phyloP scores from a whole-genome alignment of 2,797 vertebrate genomes.

The Odontamblyopus rebecca region DNA sequence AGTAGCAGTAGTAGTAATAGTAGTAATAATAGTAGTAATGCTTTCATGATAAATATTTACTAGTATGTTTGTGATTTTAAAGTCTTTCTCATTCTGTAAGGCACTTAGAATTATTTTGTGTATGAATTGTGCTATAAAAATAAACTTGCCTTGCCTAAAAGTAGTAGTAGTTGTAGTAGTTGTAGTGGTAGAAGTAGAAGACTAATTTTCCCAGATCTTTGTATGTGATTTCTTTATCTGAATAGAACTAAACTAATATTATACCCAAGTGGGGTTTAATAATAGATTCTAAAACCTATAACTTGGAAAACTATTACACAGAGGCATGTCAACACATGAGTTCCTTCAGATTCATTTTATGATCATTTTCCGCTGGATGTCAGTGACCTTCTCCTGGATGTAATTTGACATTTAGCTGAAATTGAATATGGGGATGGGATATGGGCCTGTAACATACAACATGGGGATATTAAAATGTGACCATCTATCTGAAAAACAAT shows the following conservation, averaged over 20 bases:
- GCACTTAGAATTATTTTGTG: no score
- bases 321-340: constrained; percentile 37
- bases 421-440: constrained; percentile 64
- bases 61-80: no score
- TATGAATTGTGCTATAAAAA: no score
- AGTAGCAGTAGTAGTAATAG: not conserved
- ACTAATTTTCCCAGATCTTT: no score
- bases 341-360: constrained; percentile 45
- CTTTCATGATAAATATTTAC: no score
- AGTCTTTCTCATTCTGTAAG: no score
- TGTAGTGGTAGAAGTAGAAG: not conserved
- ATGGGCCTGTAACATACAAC: constrained; percentile 43
- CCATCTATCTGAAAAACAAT: constrained; percentile 60
- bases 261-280: not conserved
- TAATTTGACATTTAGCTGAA: constrained; percentile 71
- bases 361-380: constrained; percentile 54
- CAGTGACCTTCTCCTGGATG: constrained; percentile 61
- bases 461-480: constrained; percentile 53
- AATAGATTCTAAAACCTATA: not conserved
- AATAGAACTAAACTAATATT: not conserved
- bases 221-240: not conserved
- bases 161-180: not conserved
- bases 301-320: constrained; percentile 7
- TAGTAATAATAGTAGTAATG: not conserved
- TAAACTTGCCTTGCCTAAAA: no score